Evolutionary conservation across 2,888 invertebrate genomes (phyloP).

Genomic region (Athalia rosae): DNA sequence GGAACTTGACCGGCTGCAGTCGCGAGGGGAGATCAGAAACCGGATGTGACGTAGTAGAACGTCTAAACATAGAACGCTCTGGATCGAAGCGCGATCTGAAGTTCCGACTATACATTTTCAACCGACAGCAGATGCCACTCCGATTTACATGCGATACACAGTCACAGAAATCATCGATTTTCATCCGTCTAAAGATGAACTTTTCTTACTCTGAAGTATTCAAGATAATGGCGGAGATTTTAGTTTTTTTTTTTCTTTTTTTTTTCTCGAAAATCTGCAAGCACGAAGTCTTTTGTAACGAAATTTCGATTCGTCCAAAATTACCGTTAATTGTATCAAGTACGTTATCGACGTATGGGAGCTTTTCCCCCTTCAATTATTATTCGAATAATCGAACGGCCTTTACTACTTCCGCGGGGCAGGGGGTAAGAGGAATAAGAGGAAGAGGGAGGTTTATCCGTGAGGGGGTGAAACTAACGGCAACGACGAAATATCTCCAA

Average conservation of each 20-base stretch:
- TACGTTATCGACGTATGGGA: too few species aligned
- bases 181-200: neutral
- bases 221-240: too few species aligned
- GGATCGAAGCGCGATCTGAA: conserved; percentile 42
- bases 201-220: too few species aligned
- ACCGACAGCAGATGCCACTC: too few species aligned
- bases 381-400: conserved; percentile 52
- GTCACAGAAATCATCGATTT: neutral
- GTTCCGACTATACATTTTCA: neutral
- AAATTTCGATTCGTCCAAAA: too few species aligned
- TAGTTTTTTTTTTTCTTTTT: neutral
- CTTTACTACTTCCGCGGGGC: conserved; percentile 12
- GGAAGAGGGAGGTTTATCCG: neutral
- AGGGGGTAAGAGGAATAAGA: neutral
- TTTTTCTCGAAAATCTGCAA: too few species aligned
- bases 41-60: conserved; percentile 66
- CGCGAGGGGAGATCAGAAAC: conserved; percentile 59
- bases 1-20: conserved; percentile 44
- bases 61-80: conserved; percentile 66
- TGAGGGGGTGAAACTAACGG: neutral
- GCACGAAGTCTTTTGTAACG: too few species aligned
- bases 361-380: too few species aligned
- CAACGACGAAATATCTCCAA: neutral
- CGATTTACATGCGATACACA: neutral
- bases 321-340: too few species aligned